Conservation (phyloP, 2,113 vertebrate species). For the Columbina picui region DNA sequence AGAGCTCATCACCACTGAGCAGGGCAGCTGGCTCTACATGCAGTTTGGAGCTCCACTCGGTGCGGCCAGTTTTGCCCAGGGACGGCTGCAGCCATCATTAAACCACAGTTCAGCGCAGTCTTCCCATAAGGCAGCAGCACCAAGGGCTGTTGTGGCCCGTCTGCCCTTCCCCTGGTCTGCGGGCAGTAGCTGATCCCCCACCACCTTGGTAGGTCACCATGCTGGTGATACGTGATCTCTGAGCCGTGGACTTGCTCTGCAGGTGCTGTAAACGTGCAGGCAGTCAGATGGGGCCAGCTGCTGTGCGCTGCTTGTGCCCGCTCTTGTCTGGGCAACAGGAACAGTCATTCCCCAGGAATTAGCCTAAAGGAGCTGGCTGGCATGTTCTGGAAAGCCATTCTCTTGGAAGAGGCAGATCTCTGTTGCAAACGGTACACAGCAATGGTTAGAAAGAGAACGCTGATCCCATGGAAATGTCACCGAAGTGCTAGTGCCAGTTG, state of each 20-base stretch:
- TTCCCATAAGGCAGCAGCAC: background rate
- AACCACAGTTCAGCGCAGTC: background rate
- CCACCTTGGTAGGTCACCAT: background rate
- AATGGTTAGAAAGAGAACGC: background rate
- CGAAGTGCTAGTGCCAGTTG: background rate
- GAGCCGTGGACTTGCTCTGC: rapidly evolving
- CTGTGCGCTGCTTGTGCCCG: background rate
- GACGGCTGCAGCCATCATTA: background rate
- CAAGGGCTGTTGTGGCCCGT: rapidly evolving
- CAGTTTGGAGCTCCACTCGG: background rate
- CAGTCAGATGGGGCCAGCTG: background rate
- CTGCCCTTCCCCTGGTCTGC: background rate
- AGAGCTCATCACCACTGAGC: rapidly evolving
- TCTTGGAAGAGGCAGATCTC: background rate
- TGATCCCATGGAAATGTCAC: background rate
- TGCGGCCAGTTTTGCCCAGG: background rate
- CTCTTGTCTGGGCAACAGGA: background rate
- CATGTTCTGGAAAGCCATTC: background rate
- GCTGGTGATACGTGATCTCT: background rate
- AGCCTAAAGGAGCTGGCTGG: background rate
- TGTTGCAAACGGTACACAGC: rapidly evolving
- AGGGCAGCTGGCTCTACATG: background rate
- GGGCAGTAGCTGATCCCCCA: background rate
- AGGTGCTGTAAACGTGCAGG: rapidly evolving
- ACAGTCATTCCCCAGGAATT: background rate